Evolutionary conservation across 2,888 invertebrate species (phyloP), one percentile per base, ranked within the genome.

Genomic region (Himalopsyche anomala): DNA sequence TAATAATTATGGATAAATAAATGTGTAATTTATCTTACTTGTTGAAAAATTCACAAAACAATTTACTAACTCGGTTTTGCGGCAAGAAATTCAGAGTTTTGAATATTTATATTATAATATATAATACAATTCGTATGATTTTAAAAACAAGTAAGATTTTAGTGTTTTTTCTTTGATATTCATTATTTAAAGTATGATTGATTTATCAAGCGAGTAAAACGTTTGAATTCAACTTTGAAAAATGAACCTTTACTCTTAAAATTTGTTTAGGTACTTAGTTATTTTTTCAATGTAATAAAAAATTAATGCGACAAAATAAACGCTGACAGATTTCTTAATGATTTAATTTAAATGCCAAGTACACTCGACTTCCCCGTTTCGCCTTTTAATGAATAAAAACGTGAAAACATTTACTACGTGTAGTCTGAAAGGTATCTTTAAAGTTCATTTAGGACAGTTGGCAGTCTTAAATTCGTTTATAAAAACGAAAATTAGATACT

Each of bases 391-490:
- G 56, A 56, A 56, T 56, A 56, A 56, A 56, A 56, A 56, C 56
- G 56, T 56, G 56, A 56, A 56, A 56, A 56, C n/a, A 56, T 56
- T 56, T 56, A 56, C 56, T 56, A 56, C 56, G 56, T 19, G 56
- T 56, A 56, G 4, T 56, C 56, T n/a, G n/a, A 56, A 56, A 56
- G 56, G 56, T 56, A 56, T 56, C 56, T 56, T 56, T 56, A 56
- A n/a, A 8, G 17, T n/a, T 56, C 56, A 45, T 45, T 45, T 45
- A 45, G 45, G 45, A 45, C 56, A 17, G 56, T 56, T 3, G n/a
- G n/a, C 56, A 19, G 56, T 19, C 56, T 56, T 56, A 56, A 56
- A 56, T 56, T 17, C 17, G n/a, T 56, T 56, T 56, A 56, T 56
- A 17, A 56, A 56, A 9, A 56, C 56, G 56, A 56, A 56, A 56